Percentiles rank a stretch among this genome's conserved stretches.
Conservation (phyloP, 2,888 invertebrate genomes). For the Smittia sp. region DNA sequence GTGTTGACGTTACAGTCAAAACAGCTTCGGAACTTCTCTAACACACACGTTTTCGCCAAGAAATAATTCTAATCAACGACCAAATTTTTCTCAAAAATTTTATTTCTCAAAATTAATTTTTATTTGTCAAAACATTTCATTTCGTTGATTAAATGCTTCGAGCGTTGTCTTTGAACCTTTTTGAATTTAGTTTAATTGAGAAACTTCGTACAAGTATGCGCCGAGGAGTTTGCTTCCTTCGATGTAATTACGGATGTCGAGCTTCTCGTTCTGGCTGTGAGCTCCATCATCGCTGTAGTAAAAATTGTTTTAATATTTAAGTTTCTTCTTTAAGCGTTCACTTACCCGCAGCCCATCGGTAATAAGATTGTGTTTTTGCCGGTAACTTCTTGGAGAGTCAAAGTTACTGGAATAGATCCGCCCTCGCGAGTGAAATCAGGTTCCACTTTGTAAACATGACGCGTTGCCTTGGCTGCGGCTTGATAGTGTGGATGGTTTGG, state of each 20-base stretch:
- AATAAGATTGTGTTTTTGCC: conserved; percentile 90
- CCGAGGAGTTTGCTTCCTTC: conserved; percentile 90
- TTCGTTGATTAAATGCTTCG: too few relatives aligned
- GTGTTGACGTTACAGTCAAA: too few relatives aligned
- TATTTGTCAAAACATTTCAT: too few relatives aligned
- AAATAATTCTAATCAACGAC: too few relatives aligned
- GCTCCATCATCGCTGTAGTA: conserved; percentile 83
- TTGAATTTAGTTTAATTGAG: conserved; percentile 14
- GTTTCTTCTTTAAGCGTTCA: conserved; percentile 33
- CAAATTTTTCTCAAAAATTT: too few relatives aligned
- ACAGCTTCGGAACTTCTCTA: too few relatives aligned
- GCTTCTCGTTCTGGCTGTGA: conserved; percentile 98
- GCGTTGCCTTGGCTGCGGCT: conserved; percentile 79
- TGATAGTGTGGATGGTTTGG: conserved; percentile 88
- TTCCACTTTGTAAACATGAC: conserved; percentile 79
- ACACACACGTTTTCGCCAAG: too few relatives aligned
- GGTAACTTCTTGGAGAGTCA: conserved; percentile 88
- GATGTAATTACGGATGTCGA: conserved; percentile 88
- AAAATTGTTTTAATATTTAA: neutral
- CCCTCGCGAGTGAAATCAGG: conserved; percentile 97
- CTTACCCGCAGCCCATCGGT: conserved; percentile 75
- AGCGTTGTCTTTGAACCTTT: too few relatives aligned
- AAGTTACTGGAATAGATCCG: conserved; percentile 94
- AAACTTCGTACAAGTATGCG: conserved; percentile 81
- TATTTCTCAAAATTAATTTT: too few relatives aligned